A percentile compares a stretch with the other conserved stretches of the same genome.
These are phyloP conservation scores for Cynocephalus volans DNA, from an alignment of 2,113 vertebrate genomes.

Conservation along the genomic window DNA sequence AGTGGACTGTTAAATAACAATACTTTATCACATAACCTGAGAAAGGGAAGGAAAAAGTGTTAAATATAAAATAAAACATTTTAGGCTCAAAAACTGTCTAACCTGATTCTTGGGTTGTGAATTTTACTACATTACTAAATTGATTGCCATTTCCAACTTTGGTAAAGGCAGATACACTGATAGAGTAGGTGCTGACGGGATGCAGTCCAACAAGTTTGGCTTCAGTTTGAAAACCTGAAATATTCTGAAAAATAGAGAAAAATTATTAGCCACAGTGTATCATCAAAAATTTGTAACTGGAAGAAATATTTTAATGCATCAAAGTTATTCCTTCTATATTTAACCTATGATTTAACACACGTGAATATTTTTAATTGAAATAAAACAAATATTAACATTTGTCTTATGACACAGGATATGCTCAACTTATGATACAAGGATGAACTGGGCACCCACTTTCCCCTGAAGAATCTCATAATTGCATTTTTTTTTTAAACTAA, in stretches of 20 bases:
- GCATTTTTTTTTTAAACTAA: neutral
- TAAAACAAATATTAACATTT: neutral
- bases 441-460: neutral
- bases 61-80: constrained; percentile 73
- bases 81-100: constrained; percentile 63
- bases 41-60: constrained; percentile 24
- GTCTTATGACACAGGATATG: neutral
- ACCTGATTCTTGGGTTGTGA: constrained; percentile 97
- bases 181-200: constrained; percentile 94
- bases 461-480: neutral
- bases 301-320: neutral
- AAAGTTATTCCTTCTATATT: neutral
- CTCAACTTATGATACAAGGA: neutral
- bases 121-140: constrained; percentile 93
- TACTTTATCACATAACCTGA: neutral
- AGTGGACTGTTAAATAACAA: neutral
- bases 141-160: constrained; percentile 96
- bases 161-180: constrained; percentile 95
- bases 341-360: constrained; percentile 45
- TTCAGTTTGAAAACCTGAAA: constrained; percentile 92
- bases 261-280: neutral
- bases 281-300: neutral
- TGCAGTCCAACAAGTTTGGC: constrained; percentile 92
- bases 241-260: constrained; percentile 91
- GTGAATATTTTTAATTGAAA: constrained; percentile 6